Evolutionary conservation across 2,888 invertebrate species (phyloP).

Genomic region (Thera obeliscata): DNA sequence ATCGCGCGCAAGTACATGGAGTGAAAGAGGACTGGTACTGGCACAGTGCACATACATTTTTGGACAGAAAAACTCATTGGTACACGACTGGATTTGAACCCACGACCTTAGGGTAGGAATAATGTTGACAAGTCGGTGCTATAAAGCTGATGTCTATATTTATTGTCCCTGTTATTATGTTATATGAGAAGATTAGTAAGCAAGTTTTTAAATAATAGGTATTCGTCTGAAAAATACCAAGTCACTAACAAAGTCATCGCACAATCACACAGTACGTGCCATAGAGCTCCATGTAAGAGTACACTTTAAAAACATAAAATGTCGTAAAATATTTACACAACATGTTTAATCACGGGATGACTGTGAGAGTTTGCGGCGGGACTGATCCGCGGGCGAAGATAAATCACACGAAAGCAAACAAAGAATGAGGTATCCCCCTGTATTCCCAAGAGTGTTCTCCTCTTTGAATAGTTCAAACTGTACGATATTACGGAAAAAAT

Average conservation of each 20-base stretch:
- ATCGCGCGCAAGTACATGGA: too few relatives aligned
- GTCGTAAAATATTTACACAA: slow-evolving; percentile 49
- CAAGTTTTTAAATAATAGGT: too few relatives aligned
- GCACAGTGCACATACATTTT: too few relatives aligned
- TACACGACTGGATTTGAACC: too few relatives aligned
- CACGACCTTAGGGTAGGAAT: too few relatives aligned
- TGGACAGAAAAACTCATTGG: too few relatives aligned
- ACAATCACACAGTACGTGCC: slow-evolving; percentile 17
- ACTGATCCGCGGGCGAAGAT: slow-evolving; percentile 70
- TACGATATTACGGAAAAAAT: slow-evolving; percentile 17
- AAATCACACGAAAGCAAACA: slow-evolving; percentile 79
- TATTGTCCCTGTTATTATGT: too few relatives aligned
- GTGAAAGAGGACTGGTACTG: too few relatives aligned
- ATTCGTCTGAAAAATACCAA: neutral
- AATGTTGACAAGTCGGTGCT: too few relatives aligned
- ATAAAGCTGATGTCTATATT: too few relatives aligned
- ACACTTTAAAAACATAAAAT: slow-evolving; percentile 35
- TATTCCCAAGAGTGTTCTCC: slow-evolving; percentile 29
- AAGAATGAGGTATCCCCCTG: slow-evolving; percentile 47
- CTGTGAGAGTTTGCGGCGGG: slow-evolving; percentile 56
- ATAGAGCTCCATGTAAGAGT: slow-evolving; percentile 12
- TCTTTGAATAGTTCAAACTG: slow-evolving; percentile 15
- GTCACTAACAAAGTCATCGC: slow-evolving; percentile 5
- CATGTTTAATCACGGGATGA: slow-evolving; percentile 64
- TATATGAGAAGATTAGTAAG: too few relatives aligned